These are phyloP conservation scores for Calliopum simillimum DNA, from an alignment of 2,888 invertebrate species.

Conservation along the genomic window DNA sequence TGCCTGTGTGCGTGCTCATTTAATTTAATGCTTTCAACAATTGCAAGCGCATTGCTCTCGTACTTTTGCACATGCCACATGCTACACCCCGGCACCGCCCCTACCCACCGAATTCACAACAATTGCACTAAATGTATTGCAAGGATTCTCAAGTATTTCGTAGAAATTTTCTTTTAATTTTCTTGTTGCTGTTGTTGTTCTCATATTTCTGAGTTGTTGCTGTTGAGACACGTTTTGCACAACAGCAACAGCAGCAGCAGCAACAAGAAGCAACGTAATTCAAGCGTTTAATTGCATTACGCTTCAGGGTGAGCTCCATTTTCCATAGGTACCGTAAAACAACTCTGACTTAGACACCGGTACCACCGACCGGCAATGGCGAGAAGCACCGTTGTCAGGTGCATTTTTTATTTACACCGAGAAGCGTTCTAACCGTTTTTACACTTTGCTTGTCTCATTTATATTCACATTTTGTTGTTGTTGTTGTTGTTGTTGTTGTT, in stretches of 20 bases:
- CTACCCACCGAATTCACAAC: no score
- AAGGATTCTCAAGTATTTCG: constrained; percentile 7
- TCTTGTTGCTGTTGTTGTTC: neutral
- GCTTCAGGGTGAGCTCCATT: neutral
- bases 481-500: constrained; percentile 3
- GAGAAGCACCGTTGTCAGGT: neutral
- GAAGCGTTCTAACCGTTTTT: neutral
- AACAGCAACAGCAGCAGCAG: neutral
- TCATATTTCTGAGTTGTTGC: no score
- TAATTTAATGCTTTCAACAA: constrained; percentile 13
- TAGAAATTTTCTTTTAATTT: constrained; percentile 4
- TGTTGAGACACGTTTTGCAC: neutral
- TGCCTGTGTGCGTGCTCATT: constrained; percentile 5
- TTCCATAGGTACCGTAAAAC: neutral
- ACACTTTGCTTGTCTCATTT: neutral
- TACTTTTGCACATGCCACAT: neutral
- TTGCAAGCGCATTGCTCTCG: constrained; percentile 1
- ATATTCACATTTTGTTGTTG: neutral
- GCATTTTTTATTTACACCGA: constrained; percentile 4
- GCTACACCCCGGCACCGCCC: neutral
- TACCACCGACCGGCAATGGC: neutral
- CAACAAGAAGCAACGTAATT: constrained; percentile 5
- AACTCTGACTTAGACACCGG: neutral
- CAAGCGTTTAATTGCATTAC: constrained; percentile 16
- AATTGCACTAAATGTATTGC: no score